Conservation (phyloP, 2,797 vertebrate species). For the Trachops cirrhosus region DNA sequence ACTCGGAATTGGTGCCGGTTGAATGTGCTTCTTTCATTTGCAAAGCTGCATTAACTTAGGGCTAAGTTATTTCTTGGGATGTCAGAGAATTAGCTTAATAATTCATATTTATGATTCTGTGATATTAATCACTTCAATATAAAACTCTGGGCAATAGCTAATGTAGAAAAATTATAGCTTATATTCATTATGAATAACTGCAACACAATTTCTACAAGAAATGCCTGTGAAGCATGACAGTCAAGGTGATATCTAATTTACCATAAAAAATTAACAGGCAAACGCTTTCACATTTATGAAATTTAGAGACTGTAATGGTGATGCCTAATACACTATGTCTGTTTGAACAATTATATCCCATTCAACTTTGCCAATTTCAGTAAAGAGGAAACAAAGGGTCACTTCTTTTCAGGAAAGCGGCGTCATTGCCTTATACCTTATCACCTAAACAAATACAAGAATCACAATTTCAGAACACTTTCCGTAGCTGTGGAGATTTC, state of each 20-base stretch:
- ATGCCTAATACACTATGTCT: not conserved
- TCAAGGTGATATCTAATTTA: not conserved
- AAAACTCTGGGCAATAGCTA: not conserved
- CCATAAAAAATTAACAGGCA: not conserved
- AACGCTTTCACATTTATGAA: not conserved
- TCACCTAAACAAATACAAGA: not conserved
- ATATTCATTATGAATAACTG: not conserved
- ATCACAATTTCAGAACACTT: not conserved
- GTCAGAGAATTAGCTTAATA: not conserved
- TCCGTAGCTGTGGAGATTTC: not conserved
- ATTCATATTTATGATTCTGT: not conserved
- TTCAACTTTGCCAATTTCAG: not conserved
- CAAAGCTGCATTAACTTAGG: constrained; percentile 35
- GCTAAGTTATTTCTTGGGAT: not conserved
- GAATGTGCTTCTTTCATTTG: constrained; percentile 18
- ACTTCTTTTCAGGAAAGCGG: not conserved
- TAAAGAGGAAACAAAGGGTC: not conserved
- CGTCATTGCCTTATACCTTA: not conserved
- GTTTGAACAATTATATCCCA: not conserved
- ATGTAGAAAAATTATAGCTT: not conserved
- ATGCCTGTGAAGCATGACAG: not conserved
- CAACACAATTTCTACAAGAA: not conserved
- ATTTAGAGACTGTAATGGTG: not conserved
- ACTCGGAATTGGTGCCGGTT: not conserved
- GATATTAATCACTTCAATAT: not conserved